Percentiles rank a stretch among this genome's conserved stretches.
These are phyloP conservation scores for Hirtodrosophila duncani DNA, from an alignment of 2,888 invertebrate species.

Conservation along the genomic window DNA sequence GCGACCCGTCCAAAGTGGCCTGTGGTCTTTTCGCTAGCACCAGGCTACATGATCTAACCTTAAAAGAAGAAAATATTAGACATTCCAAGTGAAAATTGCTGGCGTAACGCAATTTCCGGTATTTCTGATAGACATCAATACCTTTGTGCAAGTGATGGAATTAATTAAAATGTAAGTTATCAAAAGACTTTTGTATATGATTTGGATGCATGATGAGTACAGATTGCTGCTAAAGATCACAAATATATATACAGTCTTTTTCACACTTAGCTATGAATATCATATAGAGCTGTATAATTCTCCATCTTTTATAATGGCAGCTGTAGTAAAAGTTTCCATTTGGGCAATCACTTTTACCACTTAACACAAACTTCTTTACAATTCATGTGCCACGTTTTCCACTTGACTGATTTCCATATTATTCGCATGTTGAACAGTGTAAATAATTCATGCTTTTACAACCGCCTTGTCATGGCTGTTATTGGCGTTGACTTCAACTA, in stretches of 20 bases:
- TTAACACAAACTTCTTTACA: no score
- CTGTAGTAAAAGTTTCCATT: no score
- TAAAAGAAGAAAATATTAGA: slow-evolving; percentile 13
- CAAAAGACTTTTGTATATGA: slow-evolving; percentile 21
- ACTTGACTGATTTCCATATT: slow-evolving; percentile 5
- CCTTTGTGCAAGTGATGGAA: slow-evolving; percentile 17
- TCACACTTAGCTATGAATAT: no score
- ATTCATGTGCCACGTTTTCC: no score
- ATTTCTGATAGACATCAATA: slow-evolving; percentile 11
- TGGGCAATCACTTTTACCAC: no score
- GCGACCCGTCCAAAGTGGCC: slow-evolving; percentile 2
- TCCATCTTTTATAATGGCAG: no score
- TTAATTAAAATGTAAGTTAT: slow-evolving; percentile 51
- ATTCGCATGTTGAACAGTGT: slow-evolving; percentile 1
- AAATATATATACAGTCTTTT: no score
- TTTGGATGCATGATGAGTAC: slow-evolving; percentile 17
- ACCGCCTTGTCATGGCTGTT: no score
- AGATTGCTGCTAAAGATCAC: no score
- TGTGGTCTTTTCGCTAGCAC: no score
- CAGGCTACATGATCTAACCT: slow-evolving; percentile 25
- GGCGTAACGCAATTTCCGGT: slow-evolving; percentile 51
- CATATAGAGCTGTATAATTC: no score
- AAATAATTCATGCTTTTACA: slow-evolving; percentile 17
- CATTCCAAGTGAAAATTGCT: slow-evolving; percentile 18
- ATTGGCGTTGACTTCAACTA: no score